These are phyloP conservation scores for Pygocentrus nattereri DNA, from an alignment of 2,797 vertebrate genomes.

Conservation along the genomic window DNA sequence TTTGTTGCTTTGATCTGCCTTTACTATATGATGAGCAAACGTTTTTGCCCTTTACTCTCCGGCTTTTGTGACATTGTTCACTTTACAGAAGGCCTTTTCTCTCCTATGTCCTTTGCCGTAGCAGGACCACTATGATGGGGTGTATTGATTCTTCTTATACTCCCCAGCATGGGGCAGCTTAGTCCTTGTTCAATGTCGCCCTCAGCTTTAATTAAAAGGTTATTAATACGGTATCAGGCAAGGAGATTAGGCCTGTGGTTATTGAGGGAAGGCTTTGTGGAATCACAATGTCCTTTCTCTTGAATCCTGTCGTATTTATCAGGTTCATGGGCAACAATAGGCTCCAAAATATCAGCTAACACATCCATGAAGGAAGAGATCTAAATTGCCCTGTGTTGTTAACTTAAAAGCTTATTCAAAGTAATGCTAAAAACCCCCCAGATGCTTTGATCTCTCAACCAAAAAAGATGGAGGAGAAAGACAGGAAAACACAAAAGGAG, in stretches of 20 bases:
- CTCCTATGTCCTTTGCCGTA: conserved; percentile 3
- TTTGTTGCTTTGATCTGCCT: conserved; percentile 41
- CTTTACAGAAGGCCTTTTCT: conserved; percentile 35
- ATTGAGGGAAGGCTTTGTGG: conserved; percentile 58
- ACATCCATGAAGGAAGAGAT: conserved; percentile 54
- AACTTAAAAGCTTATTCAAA: conserved; percentile 57
- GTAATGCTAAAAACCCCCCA: conserved; percentile 40
- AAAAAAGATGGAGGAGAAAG: conserved; percentile 41
- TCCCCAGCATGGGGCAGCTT: conserved; percentile 50
- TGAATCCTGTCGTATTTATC: conserved; percentile 54
- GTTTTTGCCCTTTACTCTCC: conserved; percentile 36
- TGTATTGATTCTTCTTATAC: conserved; percentile 53
- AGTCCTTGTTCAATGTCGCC: conserved; percentile 60
- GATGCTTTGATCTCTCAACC: conserved; percentile 56
- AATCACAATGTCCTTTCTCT: conserved; percentile 56
- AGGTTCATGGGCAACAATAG: conserved; percentile 58
- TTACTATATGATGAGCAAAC: conserved; percentile 35
- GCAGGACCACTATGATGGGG: conserved; percentile 18
- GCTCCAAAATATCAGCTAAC: conserved; percentile 55
- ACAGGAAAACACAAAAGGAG: conserved; percentile 32
- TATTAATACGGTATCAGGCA: conserved; percentile 61
- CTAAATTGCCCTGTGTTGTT: conserved; percentile 56
- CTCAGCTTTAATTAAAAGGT: conserved; percentile 65
- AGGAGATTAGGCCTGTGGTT: conserved; percentile 58
- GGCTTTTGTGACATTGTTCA: conserved; percentile 49